phyloP scores from a whole-genome alignment of 92 coral and sea anemone genomes.

The Montipora capitata region DNA sequence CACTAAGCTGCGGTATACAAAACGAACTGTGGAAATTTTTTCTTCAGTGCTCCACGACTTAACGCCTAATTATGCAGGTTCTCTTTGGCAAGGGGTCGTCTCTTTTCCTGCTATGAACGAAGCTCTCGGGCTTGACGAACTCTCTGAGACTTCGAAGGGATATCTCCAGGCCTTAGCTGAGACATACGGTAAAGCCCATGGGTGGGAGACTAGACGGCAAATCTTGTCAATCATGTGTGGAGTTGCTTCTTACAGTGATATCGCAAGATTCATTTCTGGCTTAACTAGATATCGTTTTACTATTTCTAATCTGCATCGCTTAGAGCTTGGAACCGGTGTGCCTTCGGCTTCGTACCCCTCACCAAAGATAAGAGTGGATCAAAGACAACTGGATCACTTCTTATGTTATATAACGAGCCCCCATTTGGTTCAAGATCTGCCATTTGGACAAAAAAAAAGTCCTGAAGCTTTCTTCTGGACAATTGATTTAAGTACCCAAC shows the following conservation, averaged over 20 bases:
- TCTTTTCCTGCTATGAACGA: constrained; percentile 57
- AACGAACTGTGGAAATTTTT: constrained; percentile 42
- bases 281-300: constrained; percentile 55
- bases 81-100: constrained; percentile 59
- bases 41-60: constrained; percentile 48
- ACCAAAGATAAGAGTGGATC: neutral
- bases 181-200: constrained; percentile 53
- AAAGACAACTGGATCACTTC: constrained; percentile 34
- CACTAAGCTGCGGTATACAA: constrained; percentile 51
- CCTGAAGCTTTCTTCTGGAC: constrained; percentile 32
- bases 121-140: constrained; percentile 37
- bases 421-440: constrained; percentile 47
- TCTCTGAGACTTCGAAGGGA: constrained; percentile 18
- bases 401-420: constrained; percentile 34
- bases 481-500: constrained; percentile 29
- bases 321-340: constrained; percentile 49
- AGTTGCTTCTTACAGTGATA: constrained; percentile 41
- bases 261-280: constrained; percentile 41
- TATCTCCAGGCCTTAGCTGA: constrained; percentile 57
- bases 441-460: constrained; percentile 34
- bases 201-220: constrained; percentile 8
- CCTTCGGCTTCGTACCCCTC: neutral
- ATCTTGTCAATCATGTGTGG: constrained; percentile 48
- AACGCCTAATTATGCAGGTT: constrained; percentile 41
- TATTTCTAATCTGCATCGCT: constrained; percentile 48